Evolutionary conservation across 2,888 invertebrate genomes (phyloP), one percentile per base, ranked within the genome.

Genomic region (Psylliodes chrysocephalus): DNA sequence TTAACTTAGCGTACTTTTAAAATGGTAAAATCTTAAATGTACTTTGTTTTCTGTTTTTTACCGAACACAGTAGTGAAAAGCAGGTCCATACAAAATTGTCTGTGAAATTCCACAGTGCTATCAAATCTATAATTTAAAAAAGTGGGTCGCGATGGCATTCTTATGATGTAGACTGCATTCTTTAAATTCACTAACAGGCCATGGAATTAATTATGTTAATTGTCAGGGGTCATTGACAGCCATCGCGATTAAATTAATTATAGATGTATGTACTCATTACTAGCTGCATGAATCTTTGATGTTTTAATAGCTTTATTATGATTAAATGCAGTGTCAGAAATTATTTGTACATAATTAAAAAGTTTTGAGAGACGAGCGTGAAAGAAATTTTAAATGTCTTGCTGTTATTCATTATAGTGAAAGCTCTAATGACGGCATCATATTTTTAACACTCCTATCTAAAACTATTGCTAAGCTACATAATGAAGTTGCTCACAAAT

Each of bases 141-240:
- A 46, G 22, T 46, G 22, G 46, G 46, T 46, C 46, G 22, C n/a
- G 8, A 8, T 28, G 17, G 15, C 12, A 28, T 17, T 49, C 22
- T 49, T 28, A 49, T 49, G 15, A 30, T 18, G 35, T 17, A 18
- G 22, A 49, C 59, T 59, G 57, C 67, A 64, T 67, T 67, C 67
- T 59, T 67, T 18, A 57, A 61, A 64, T 60, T 66, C 66, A 60
- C 57, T 38, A 59, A 54, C 38, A 40, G 54, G 38, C 12, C 46
- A 47, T 54, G 54, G 63, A 53, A 64, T 55, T 49, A 55, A 60
- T 64, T 64, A 60, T 64, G 64, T 25, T 55, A 60, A 64, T 60
- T 60, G 19, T 47, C 17, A 35, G 19, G 42, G 64, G 60, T 64
- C 60, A 49, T 55, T 51, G 64, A 60, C 64, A 60, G 49, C 15